These are phyloP conservation scores for Neoaliturus tenellus DNA, from an alignment of 2,888 invertebrate species.

Conservation along the genomic window DNA sequence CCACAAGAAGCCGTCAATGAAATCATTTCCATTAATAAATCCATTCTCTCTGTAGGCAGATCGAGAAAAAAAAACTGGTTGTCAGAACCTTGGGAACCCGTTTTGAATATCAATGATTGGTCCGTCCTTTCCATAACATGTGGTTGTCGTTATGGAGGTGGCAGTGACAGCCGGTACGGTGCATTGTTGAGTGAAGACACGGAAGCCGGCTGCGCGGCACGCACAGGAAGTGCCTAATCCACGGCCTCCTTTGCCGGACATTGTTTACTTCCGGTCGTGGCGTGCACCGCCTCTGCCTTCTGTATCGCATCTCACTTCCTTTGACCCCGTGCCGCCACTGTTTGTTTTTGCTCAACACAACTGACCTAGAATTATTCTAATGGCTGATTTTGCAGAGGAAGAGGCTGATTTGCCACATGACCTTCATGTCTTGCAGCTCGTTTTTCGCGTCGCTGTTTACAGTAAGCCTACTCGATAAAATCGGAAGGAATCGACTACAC, in stretches of 20 bases:
- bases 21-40: conserved; percentile 21
- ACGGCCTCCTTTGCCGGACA: conserved; percentile 22
- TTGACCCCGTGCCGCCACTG: conserved; percentile 7
- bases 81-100: not conserved
- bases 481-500: no score
- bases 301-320: conserved; percentile 29
- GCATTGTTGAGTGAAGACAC: conserved; percentile 1
- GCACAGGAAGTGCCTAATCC: conserved; percentile 28
- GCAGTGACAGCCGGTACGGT: not conserved
- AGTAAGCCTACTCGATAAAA: no score
- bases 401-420: not conserved
- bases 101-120: not conserved
- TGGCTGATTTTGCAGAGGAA: not conserved
- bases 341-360: not conserved
- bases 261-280: conserved; percentile 23
- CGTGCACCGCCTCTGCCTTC: conserved; percentile 24
- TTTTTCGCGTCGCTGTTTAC: no score
- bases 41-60: not conserved
- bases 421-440: no score
- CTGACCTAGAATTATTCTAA: not conserved
- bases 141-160: not conserved
- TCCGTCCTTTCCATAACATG: not conserved
- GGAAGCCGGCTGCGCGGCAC: not conserved
- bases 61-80: conserved; percentile 1
- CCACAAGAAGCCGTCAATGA: not conserved